These are phyloP conservation scores for Pterophyllum scalare DNA, from an alignment of 2,113 vertebrate genomes.

Conservation along the genomic window DNA sequence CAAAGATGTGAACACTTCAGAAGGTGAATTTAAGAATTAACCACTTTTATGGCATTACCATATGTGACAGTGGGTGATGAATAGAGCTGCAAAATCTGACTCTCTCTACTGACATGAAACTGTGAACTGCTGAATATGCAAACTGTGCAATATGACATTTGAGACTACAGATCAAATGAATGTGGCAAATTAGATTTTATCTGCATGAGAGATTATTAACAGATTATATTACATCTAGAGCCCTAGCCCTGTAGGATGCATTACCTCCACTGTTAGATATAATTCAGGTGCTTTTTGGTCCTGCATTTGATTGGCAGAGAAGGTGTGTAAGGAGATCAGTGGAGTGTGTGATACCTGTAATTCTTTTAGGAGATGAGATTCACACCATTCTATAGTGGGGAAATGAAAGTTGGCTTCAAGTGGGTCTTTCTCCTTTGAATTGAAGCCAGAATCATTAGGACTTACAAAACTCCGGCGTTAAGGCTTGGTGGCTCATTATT, in stretches of 20 bases:
- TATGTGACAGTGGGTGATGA: constrained; percentile 30
- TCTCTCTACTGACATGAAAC: neutral
- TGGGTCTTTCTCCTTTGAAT: constrained; percentile 63
- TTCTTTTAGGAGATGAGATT: constrained; percentile 69
- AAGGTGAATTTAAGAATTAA: constrained; percentile 41
- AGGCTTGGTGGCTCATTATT: constrained; percentile 69
- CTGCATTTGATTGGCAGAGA: constrained; percentile 39
- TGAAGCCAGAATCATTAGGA: constrained; percentile 71
- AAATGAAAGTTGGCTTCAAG: constrained; percentile 72
- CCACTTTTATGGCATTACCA: constrained; percentile 31
- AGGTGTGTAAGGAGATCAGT: constrained; percentile 19
- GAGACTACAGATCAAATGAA: constrained; percentile 4
- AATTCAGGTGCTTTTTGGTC: constrained; percentile 4
- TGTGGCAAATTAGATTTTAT: constrained; percentile 18
- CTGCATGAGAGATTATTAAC: constrained; percentile 14
- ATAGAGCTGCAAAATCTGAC: constrained; percentile 3
- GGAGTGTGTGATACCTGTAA: constrained; percentile 55
- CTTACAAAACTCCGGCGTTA: constrained; percentile 60
- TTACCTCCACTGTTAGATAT: neutral
- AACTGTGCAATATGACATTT: constrained; percentile 29
- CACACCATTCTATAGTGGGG: constrained; percentile 61
- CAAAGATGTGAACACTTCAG: constrained; percentile 46
- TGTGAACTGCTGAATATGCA: neutral
- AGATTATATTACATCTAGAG: neutral
- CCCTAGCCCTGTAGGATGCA: neutral